Conservation (phyloP, 2,888 invertebrate species). For the Limnephilus marmoratus region DNA sequence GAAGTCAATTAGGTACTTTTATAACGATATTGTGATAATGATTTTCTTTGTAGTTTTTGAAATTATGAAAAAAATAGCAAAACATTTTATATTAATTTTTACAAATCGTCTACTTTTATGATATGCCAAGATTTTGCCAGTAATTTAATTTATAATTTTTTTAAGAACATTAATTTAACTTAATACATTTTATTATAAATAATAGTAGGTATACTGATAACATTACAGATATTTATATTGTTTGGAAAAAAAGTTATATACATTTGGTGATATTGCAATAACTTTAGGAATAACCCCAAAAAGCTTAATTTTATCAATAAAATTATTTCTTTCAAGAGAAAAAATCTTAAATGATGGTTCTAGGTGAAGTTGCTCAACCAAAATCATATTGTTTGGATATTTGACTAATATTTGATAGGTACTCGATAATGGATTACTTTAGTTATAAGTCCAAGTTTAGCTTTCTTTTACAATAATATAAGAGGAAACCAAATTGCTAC, state of each 20-base stretch:
- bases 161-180: neutral
- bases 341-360: neutral
- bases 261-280: neutral
- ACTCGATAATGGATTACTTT: neutral
- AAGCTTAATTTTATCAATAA: neutral
- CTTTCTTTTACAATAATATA: neutral
- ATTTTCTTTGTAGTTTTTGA: conserved; percentile 54
- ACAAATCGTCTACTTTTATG: neutral
- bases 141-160: conserved; percentile 17
- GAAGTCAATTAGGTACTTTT: conserved; percentile 64
- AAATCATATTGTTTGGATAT: neutral
- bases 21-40: conserved; percentile 60
- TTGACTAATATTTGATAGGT: neutral
- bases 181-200: neutral
- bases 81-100: conserved; percentile 8
- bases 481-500: neutral
- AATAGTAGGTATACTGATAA: neutral
- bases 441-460: neutral
- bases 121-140: conserved; percentile 45
- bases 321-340: neutral
- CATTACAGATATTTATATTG: neutral
- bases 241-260: neutral
- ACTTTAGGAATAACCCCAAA: neutral
- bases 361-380: conserved; percentile 32
- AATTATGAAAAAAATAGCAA: conserved; percentile 46